Base-by-base conservation (phyloP, 1,140 invertebrate genomes). In the Zeugodacus cucurbitae region DNA sequence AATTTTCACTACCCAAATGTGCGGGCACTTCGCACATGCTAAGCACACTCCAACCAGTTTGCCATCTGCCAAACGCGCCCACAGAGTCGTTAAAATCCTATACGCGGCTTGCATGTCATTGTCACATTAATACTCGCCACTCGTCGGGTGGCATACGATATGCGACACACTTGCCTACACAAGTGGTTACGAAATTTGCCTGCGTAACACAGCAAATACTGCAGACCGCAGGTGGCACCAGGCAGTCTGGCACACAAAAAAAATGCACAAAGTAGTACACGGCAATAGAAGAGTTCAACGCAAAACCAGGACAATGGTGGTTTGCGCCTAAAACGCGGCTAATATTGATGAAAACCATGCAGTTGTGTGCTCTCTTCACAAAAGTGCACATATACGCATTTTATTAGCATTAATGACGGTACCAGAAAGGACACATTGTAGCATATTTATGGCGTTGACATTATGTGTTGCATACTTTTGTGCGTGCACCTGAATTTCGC, bases 391-490 rank as follows among this genome's bases (percentile, higher is more conserved):
- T 48, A 82, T 82, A 7, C 41, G n/a, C 74, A 82, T 82, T 82
- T 82, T 82, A 82, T 82, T 82, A 82, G 74, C 41, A 48, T 82
- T 54, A 82, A 82, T 82, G 74, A 82, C 48, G 20, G n/a, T n/a
- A 48, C 41, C 20, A 44, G 14, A 26, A 62, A 62, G 58, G 22
- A 2, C n/a, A 62, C 58, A 62, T 62, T 6, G 5, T 62, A 10
- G n/a, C 58, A 11, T 62, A 62, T 62, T 62, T 6, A 41, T n/a
- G 22, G 70, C 70, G 5, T 10, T 26, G 41, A 10, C 22, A 26
- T 82, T 29, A 48, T 34, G 20, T n/a, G 29, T 82, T 82, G 74
- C n/a, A 82, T 82, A 82, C 14, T 82, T 74, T 74, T 41, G 70
- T 74, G 70, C 70, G 70, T 22, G 17, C 7, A 44, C 37, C 70